These are phyloP conservation scores for rat (Rattus norvegicus) DNA, from an alignment of 2,113 vertebrate genomes.

Conservation along the genomic window DNA sequence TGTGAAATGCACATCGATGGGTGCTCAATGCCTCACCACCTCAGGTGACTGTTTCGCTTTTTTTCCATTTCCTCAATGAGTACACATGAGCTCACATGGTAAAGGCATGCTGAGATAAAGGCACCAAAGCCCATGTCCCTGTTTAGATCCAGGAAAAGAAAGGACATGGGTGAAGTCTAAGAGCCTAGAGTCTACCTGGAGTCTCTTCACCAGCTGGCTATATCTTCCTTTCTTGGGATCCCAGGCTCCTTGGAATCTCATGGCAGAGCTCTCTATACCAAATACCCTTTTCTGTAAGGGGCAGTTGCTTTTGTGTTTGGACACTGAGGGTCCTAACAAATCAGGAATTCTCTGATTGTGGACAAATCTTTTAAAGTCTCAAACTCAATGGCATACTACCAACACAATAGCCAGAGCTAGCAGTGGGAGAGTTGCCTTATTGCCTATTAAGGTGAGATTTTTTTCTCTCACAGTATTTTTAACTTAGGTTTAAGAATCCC, in stretches of 20 bases:
- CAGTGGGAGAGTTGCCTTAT: not conserved
- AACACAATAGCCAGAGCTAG: not conserved
- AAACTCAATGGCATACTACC: not conserved
- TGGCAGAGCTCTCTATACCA: too few relatives aligned
- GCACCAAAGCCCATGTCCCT: not conserved
- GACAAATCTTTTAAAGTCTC: not conserved
- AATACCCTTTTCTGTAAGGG: not conserved
- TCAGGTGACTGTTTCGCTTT: not conserved
- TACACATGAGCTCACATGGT: not conserved
- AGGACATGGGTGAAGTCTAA: not conserved
- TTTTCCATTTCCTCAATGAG: not conserved
- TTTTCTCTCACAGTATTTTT: not conserved
- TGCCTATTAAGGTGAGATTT: not conserved
- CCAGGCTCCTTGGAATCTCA: too few relatives aligned
- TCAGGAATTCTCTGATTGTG: too few relatives aligned
- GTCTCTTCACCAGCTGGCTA: not conserved
- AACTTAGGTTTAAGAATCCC: not conserved
- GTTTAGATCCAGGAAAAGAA: not conserved
- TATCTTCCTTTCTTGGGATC: not conserved
- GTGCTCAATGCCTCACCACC: not conserved
- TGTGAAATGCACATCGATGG: not conserved
- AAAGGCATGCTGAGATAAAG: not conserved
- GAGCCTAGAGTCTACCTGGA: not conserved
- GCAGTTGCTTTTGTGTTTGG: too few relatives aligned
- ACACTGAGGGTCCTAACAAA: too few relatives aligned